Evolutionary conservation across 2,797 vertebrate species (phyloP).

Genomic region (Aplochiton taeniatus): DNA sequence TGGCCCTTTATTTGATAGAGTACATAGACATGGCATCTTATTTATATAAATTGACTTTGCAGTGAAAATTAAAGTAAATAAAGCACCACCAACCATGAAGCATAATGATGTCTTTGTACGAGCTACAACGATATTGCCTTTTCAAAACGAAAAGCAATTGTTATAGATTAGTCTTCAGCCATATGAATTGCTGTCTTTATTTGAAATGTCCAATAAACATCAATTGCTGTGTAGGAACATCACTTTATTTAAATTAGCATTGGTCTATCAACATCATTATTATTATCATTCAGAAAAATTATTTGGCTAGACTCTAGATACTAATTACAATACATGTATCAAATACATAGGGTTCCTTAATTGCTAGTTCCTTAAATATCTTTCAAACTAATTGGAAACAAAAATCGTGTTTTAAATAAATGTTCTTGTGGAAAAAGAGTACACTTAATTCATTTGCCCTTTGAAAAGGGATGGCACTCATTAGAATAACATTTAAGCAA

Average conservation of each 20-base stretch:
- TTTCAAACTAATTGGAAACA: too few species aligned
- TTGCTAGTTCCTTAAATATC: too few species aligned
- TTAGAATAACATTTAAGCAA: too few species aligned
- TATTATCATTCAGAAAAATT: not conserved
- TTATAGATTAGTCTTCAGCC: slow-evolving; percentile 26
- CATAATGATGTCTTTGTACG: not conserved
- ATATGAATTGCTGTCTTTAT: slow-evolving; percentile 36
- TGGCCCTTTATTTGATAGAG: not conserved
- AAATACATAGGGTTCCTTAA: too few species aligned
- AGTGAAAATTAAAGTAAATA: slow-evolving; percentile 17
- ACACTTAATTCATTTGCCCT: too few species aligned
- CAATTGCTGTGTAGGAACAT: slow-evolving; percentile 13
- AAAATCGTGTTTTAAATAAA: too few species aligned
- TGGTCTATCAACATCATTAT: slow-evolving; percentile 22
- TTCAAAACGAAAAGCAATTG: slow-evolving; percentile 38
- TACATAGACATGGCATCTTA: slow-evolving; percentile 1
- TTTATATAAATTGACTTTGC: slow-evolving; percentile 30
- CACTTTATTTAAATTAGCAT: slow-evolving; percentile 27
- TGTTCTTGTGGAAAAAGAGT: too few species aligned
- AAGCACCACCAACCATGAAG: not conserved
- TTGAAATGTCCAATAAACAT: slow-evolving; percentile 37
- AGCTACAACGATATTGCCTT: slow-evolving; percentile 1
- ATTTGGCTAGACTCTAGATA: too few species aligned
- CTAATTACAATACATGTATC: too few species aligned
- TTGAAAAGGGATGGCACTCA: too few species aligned